These are phyloP conservation scores for Chesias legatella DNA, from an alignment of 2,888 invertebrate genomes.

Conservation along the genomic window DNA sequence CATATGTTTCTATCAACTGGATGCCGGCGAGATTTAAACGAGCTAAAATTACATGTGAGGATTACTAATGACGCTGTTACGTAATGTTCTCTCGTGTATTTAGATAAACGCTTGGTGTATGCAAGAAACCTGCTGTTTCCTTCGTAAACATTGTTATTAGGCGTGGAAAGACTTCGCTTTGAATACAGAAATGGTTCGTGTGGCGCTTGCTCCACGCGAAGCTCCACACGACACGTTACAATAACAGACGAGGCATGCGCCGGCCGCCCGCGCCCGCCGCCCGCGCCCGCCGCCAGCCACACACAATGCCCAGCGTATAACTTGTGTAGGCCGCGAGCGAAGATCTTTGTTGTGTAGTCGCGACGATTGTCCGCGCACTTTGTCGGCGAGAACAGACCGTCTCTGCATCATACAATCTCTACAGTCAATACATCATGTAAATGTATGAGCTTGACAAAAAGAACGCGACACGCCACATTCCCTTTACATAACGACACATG, in stretches of 20 bases:
- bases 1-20: conserved; percentile 30
- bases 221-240: conserved; percentile 14
- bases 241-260: no score
- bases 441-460: conserved; percentile 20
- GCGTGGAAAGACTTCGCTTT: conserved; percentile 14
- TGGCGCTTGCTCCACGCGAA: conserved; percentile 9
- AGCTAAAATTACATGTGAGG: conserved; percentile 31
- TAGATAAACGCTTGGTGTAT: conserved; percentile 23
- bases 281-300: no score
- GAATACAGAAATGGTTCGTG: conserved; percentile 3
- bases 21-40: conserved; percentile 30
- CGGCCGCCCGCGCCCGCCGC: no score
- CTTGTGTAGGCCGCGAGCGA: conserved; percentile 18
- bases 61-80: conserved; percentile 26
- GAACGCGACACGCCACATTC: conserved; percentile 12
- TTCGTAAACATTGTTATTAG: conserved; percentile 16
- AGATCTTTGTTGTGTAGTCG: conserved; percentile 23
- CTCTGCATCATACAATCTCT: conserved; percentile 7
- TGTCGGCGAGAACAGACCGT: conserved; percentile 45
- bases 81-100: conserved; percentile 24
- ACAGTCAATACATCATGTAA: conserved; percentile 14
- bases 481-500: conserved; percentile 16
- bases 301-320: conserved; percentile 23
- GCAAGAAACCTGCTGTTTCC: conserved; percentile 15
- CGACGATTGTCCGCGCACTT: conserved; percentile 64